A percentile compares a stretch with the other conserved stretches of the same genome.
These are phyloP conservation scores for Nasonia giraulti DNA, from an alignment of 1,140 invertebrate species.

Conservation along the genomic window DNA sequence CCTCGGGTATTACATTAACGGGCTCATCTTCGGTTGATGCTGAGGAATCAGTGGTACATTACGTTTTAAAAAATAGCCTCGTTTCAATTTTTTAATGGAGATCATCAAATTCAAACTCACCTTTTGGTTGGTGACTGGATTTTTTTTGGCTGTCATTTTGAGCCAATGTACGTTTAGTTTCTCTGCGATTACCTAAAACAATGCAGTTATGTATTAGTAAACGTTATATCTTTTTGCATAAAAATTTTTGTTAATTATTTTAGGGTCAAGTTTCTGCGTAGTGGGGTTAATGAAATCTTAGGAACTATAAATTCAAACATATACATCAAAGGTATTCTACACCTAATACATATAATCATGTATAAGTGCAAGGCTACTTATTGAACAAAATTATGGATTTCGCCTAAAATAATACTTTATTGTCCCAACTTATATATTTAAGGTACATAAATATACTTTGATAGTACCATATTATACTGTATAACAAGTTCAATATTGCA, in stretches of 20 bases:
- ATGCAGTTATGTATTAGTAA: neutral
- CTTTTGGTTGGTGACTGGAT: neutral
- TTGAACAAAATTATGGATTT: neutral
- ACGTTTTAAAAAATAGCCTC: neutral
- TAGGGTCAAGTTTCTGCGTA: neutral
- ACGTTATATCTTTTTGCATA: neutral
- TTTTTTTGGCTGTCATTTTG: neutral
- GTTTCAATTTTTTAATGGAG: neutral
- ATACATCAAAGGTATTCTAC: neutral
- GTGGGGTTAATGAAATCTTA: neutral
- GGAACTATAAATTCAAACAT: neutral
- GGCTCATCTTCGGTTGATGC: neutral
- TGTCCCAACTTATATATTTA: neutral
- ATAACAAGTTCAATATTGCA: neutral
- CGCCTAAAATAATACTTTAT: neutral
- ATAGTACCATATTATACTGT: neutral
- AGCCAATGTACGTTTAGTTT: neutral
- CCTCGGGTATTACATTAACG: neutral
- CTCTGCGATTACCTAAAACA: neutral
- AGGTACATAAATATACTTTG: neutral
- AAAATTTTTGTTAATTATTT: neutral
- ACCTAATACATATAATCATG: too few species aligned
- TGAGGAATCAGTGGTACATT: neutral
- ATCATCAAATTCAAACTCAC: neutral
- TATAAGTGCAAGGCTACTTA: neutral